phyloP scores from a whole-genome alignment of 2,113 vertebrate genomes.

The Psophia crepitans region DNA sequence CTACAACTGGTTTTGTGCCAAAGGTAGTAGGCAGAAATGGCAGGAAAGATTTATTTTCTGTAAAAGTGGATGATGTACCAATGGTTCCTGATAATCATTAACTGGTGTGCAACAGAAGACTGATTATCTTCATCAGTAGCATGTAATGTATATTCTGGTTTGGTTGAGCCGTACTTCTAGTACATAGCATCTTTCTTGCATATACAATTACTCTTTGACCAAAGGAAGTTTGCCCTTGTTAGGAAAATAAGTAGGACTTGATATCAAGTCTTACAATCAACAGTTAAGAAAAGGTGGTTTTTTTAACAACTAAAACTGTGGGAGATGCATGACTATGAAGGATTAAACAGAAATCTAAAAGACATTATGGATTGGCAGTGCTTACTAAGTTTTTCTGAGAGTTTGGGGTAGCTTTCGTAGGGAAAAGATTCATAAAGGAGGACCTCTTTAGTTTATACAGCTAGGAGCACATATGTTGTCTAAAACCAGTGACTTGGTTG shows the following conservation, averaged over 20 bases:
- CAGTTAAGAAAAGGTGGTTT: too few relatives aligned
- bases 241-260: background rate
- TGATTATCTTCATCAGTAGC: slow-evolving; percentile 25
- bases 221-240: slow-evolving; percentile 7
- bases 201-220: background rate
- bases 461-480: background rate
- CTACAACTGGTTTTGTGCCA: background rate
- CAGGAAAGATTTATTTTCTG: slow-evolving; percentile 58
- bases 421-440: background rate
- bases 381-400: background rate
- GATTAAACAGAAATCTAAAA: background rate
- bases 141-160: slow-evolving; percentile 39
- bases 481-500: background rate
- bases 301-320: background rate
- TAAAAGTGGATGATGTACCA: slow-evolving; percentile 50
- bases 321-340: background rate
- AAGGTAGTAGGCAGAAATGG: slow-evolving; percentile 45
- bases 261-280: background rate
- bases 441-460: background rate
- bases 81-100: slow-evolving; percentile 53
- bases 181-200: background rate
- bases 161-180: slow-evolving; percentile 2
- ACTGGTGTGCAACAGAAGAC: slow-evolving; percentile 49
- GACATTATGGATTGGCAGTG: background rate
- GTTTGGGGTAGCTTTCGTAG: background rate